Percentiles rank a stretch among this genome's conserved stretches.
These are phyloP conservation scores for Onthophagus taurus DNA, from an alignment of 1,140 invertebrate genomes.

Conservation along the genomic window DNA sequence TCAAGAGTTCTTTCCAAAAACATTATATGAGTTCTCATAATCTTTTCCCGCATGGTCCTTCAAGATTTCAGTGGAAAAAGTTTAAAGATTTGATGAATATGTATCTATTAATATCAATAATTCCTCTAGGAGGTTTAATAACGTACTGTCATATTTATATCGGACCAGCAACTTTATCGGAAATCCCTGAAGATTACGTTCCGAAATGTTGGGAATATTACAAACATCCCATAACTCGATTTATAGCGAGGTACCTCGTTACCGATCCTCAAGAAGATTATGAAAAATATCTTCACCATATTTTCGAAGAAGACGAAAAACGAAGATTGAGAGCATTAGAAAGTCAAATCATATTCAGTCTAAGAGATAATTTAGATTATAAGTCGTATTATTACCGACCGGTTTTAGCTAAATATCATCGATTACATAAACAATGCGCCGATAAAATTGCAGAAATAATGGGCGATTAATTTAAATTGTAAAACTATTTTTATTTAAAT, in stretches of 20 bases:
- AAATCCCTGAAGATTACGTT: slow-evolving; percentile 72
- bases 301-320: slow-evolving; percentile 63
- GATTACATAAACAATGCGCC: slow-evolving; percentile 47
- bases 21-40: slow-evolving; percentile 24
- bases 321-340: slow-evolving; percentile 54
- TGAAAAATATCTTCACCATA: slow-evolving; percentile 63
- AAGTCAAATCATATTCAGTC: slow-evolving; percentile 55
- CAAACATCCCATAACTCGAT: slow-evolving; percentile 77
- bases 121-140: slow-evolving; percentile 59
- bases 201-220: slow-evolving; percentile 86
- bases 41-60: slow-evolving; percentile 25
- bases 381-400: slow-evolving; percentile 76
- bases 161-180: slow-evolving; percentile 68
- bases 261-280: slow-evolving; percentile 64
- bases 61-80: slow-evolving; percentile 65
- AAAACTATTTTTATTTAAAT: too few relatives aligned
- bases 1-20: too few relatives aligned
- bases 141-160: slow-evolving; percentile 70
- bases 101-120: slow-evolving; percentile 65
- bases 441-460: slow-evolving; percentile 45
- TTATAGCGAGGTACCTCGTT: slow-evolving; percentile 57
- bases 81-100: slow-evolving; percentile 79
- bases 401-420: slow-evolving; percentile 54
- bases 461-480: slow-evolving; percentile 42
- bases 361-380: slow-evolving; percentile 70